Conservation (phyloP, 2,888 invertebrate species). For the Horisme vitalbata region DNA sequence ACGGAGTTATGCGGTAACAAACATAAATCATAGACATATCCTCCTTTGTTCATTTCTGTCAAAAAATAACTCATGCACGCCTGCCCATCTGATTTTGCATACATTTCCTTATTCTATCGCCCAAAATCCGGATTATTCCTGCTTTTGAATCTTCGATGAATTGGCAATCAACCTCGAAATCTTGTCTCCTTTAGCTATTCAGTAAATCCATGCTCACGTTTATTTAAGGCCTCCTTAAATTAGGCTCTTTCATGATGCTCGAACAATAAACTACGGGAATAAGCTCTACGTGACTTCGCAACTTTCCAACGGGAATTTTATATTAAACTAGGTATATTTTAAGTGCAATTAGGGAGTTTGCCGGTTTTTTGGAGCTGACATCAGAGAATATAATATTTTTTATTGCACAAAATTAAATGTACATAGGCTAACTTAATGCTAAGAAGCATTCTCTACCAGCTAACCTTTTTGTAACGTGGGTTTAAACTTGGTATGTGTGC, state of each 20-base stretch:
- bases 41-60: no score
- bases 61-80: no score
- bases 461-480: no score
- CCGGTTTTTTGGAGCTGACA: not conserved
- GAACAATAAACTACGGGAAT: conserved; percentile 41
- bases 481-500: no score
- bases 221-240: conserved; percentile 32
- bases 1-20: no score
- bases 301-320: conserved; percentile 43
- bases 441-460: no score
- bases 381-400: no score
- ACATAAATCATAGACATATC: no score
- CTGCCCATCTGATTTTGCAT: no score
- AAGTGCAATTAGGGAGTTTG: not conserved
- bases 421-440: no score
- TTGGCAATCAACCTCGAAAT: conserved; percentile 13
- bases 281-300: conserved; percentile 48
- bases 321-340: conserved; percentile 38
- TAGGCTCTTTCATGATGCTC: conserved; percentile 48
- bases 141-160: conserved; percentile 8
- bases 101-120: not conserved
- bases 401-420: no score
- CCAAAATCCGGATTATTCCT: not conserved
- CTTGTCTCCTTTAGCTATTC: conserved; percentile 1
- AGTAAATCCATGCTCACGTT: not conserved